Conservation (phyloP, 2,113 vertebrate genomes). For the Cathartes aura region DNA sequence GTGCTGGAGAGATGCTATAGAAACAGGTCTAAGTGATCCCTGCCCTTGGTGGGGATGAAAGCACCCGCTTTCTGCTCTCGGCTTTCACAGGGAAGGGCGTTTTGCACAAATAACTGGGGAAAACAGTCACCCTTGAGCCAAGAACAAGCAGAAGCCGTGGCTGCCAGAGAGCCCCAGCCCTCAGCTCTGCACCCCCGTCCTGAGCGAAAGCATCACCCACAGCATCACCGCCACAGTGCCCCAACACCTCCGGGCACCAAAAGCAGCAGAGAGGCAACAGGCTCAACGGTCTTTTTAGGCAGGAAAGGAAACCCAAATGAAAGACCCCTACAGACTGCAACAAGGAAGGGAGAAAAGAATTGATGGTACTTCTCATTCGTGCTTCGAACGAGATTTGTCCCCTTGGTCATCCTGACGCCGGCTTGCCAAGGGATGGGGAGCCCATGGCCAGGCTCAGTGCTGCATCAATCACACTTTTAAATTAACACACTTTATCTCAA, state of each 20-base stretch:
- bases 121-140: background rate
- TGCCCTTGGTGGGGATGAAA: background rate
- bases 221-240: background rate
- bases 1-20: background rate
- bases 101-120: background rate
- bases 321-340: background rate
- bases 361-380: background rate
- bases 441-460: background rate
- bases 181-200: background rate
- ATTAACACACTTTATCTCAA: background rate
- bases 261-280: background rate
- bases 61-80: background rate
- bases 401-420: background rate
- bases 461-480: background rate
- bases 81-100: background rate
- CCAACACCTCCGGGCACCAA: accelerated
- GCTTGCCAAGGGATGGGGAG: background rate
- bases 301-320: background rate
- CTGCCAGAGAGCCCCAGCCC: background rate
- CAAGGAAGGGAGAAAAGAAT: background rate
- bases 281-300: background rate
- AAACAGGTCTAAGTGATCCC: background rate
- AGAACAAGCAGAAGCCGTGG: background rate
- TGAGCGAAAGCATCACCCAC: background rate
- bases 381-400: background rate